These are phyloP conservation scores for Pangasius sanitwongsei DNA, from an alignment of 2,797 vertebrate species.

Conservation along the genomic window DNA sequence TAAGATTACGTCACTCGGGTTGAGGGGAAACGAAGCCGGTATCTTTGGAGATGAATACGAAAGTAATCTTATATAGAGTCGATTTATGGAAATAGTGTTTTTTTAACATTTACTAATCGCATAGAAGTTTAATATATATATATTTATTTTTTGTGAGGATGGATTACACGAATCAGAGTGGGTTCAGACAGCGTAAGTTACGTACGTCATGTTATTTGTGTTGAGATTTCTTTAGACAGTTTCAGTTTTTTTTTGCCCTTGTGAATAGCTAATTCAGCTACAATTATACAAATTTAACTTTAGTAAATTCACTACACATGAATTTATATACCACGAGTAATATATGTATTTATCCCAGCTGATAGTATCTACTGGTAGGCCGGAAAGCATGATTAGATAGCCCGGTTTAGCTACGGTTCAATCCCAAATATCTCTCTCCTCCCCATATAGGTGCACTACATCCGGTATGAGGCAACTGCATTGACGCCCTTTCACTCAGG, in stretches of 20 bases:
- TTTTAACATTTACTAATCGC: neutral
- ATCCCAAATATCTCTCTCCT: neutral
- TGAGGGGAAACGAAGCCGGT: conserved; percentile 18
- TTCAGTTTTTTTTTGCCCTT: neutral
- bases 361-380: neutral
- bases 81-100: neutral
- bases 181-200: conserved; percentile 83
- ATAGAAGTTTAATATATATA: neutral
- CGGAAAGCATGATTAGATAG: neutral
- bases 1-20: conserved; percentile 3
- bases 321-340: neutral
- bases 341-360: neutral
- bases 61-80: neutral
- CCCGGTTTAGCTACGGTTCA: neutral
- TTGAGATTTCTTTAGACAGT: conserved; percentile 15
- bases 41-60: conserved; percentile 9
- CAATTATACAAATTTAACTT: neutral
- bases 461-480: no score
- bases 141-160: conserved; percentile 53
- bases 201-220: conserved; percentile 66
- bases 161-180: conserved; percentile 70
- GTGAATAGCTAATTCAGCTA: neutral
- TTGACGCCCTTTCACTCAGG: neutral
- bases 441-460: neutral
- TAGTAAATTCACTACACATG: neutral